phyloP scores from a whole-genome alignment of 1,140 invertebrate species.

The Drosophila mojavensis region DNA sequence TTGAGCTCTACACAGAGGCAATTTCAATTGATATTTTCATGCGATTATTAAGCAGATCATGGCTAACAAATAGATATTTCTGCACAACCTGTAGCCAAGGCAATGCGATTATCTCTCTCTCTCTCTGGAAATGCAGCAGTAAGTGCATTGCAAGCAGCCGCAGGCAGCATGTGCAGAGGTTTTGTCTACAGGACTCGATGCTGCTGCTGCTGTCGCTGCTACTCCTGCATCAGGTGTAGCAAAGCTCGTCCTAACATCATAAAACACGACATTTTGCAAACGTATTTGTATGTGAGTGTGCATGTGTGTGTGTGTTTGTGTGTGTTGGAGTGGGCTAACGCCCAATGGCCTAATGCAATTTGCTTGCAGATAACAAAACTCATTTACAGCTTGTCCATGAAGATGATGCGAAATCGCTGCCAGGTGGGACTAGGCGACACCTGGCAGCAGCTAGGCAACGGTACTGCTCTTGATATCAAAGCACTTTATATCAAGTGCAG shows the following conservation, averaged over 20 bases:
- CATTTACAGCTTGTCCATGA: slow-evolving; percentile 64
- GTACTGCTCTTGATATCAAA: slow-evolving; percentile 46
- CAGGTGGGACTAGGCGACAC: background rate
- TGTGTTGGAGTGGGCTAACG: too few relatives aligned
- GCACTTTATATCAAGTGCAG: slow-evolving; percentile 69
- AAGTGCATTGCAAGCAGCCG: background rate
- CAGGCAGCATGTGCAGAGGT: background rate
- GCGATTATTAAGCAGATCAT: too few relatives aligned
- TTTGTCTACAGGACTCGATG: background rate
- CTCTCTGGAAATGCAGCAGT: background rate
- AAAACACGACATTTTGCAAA: slow-evolving; percentile 2
- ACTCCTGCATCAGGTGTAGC: too few relatives aligned
- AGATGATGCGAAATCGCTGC: slow-evolving; percentile 57
- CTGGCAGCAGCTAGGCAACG: slow-evolving; percentile 9
- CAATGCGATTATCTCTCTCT: too few relatives aligned
- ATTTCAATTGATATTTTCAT: too few relatives aligned
- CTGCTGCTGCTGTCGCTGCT: background rate
- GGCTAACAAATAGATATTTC: too few relatives aligned
- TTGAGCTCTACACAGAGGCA: too few relatives aligned
- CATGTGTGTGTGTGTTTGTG: too few relatives aligned
- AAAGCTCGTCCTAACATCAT: background rate
- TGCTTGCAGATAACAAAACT: slow-evolving; percentile 68
- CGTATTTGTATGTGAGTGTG: too few relatives aligned
- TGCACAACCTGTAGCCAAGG: too few relatives aligned
- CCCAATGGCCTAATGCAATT: slow-evolving; percentile 59